Conservation (phyloP, 2,797 vertebrate species). For the Micrastur ruficollis region DNA sequence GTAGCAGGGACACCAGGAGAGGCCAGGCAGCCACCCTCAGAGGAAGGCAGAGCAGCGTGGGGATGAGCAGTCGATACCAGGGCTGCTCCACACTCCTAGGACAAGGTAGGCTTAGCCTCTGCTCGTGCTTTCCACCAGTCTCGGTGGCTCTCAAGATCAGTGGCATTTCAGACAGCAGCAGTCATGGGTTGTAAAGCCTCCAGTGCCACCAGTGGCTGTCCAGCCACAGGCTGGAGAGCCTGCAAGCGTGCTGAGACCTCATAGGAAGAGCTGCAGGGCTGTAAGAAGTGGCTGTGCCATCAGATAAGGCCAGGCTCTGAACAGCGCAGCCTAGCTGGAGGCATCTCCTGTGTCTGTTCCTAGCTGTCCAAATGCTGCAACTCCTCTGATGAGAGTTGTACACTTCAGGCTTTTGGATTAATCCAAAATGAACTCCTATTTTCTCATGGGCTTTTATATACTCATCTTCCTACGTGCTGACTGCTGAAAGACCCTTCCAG, state of each 20-base stretch:
- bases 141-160: background rate
- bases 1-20: background rate
- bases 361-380: background rate
- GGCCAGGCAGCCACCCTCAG: background rate
- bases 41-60: background rate
- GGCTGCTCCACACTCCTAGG: background rate
- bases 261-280: background rate
- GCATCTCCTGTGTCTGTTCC: background rate
- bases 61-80: background rate
- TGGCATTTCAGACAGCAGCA: background rate
- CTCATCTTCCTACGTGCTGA: background rate
- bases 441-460: background rate
- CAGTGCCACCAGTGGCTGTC: background rate
- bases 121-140: background rate
- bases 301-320: accelerated
- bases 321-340: background rate
- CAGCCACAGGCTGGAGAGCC: background rate
- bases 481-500: background rate
- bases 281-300: background rate
- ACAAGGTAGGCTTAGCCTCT: background rate
- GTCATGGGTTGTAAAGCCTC: background rate
- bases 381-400: background rate
- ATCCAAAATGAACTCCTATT: background rate
- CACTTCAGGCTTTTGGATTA: background rate
- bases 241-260: background rate